Percentiles rank a stretch among this genome's conserved stretches.
phyloP scores from a whole-genome alignment of 2,113 vertebrate genomes.

The Melanostigma gelatinosum region DNA sequence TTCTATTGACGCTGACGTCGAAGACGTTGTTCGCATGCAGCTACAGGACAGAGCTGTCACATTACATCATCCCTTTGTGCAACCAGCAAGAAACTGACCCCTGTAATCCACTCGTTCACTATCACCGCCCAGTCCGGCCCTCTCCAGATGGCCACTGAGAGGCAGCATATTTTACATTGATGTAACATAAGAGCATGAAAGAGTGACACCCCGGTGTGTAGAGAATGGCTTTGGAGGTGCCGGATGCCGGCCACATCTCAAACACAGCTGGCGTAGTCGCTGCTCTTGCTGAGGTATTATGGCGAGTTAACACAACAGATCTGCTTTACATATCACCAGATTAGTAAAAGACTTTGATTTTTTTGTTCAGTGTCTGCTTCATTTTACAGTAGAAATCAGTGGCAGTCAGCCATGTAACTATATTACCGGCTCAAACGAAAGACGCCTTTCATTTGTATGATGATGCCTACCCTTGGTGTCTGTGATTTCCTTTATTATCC shows the following conservation, averaged over 20 bases:
- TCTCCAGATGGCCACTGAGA: slow-evolving; percentile 68
- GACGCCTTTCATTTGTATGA: slow-evolving; percentile 18
- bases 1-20: slow-evolving; percentile 1
- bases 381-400: slow-evolving; percentile 54
- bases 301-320: slow-evolving; percentile 49
- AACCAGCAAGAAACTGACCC: slow-evolving; percentile 59
- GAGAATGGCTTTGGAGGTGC: slow-evolving; percentile 71
- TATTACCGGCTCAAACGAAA: slow-evolving; percentile 43
- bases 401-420: slow-evolving; percentile 50
- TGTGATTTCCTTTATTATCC: slow-evolving; percentile 36
- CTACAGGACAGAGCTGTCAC: slow-evolving; percentile 21
- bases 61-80: slow-evolving; percentile 52
- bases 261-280: slow-evolving; percentile 78
- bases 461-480: slow-evolving; percentile 4
- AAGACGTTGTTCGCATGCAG: slow-evolving; percentile 1
- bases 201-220: slow-evolving; percentile 76
- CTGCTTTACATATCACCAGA: slow-evolving; percentile 46
- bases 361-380: slow-evolving; percentile 5
- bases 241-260: slow-evolving; percentile 71
- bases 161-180: slow-evolving; percentile 70
- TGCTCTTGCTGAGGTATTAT: slow-evolving; percentile 60
- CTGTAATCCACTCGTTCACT: slow-evolving; percentile 56
- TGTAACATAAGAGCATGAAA: slow-evolving; percentile 74
- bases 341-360: slow-evolving; percentile 26
- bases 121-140: slow-evolving; percentile 46